phyloP scores from a whole-genome alignment of 1,140 invertebrate species.

The Proales similis region DNA sequence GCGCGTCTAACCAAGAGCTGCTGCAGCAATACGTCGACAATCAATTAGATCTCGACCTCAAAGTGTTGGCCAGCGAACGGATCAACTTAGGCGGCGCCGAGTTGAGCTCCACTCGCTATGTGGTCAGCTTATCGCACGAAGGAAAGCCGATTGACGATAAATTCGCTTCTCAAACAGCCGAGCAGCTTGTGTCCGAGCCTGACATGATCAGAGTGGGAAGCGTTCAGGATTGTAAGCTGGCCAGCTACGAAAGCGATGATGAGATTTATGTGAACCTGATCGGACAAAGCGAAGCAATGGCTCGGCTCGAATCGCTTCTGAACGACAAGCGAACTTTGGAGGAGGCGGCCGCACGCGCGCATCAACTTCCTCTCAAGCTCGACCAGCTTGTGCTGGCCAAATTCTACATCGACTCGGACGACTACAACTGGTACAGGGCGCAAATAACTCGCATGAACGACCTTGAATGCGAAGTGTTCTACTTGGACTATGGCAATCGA shows the following conservation, averaged over 20 bases:
- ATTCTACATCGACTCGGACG: background rate
- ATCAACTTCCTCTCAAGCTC: background rate
- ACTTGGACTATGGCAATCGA: constrained; percentile 27
- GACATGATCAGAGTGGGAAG: background rate
- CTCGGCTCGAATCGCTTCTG: constrained; percentile 6
- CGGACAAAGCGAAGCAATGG: background rate
- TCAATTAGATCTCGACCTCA: constrained; percentile 10
- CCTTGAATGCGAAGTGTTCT: background rate
- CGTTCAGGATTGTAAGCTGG: constrained; percentile 15
- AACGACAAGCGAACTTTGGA: background rate
- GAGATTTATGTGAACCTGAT: constrained; percentile 10
- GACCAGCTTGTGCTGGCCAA: constrained; percentile 12
- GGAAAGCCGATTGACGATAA: constrained; percentile 8
- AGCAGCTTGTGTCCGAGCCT: background rate
- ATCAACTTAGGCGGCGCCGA: background rate
- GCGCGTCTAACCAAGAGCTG: constrained; percentile 16
- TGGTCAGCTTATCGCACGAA: constrained; percentile 1
- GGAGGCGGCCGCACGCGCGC: background rate
- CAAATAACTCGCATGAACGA: background rate
- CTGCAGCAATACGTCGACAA: background rate
- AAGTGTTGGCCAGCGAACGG: background rate
- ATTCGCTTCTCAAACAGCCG: too few relatives aligned
- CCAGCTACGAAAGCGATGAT: background rate
- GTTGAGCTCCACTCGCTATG: constrained; percentile 17
- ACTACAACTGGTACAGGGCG: constrained; percentile 13